A percentile compares a stretch with the other conserved stretches of the same genome.
These are phyloP conservation scores for Blennius ocellaris DNA, from an alignment of 2,113 vertebrate genomes.

Conservation along the genomic window DNA sequence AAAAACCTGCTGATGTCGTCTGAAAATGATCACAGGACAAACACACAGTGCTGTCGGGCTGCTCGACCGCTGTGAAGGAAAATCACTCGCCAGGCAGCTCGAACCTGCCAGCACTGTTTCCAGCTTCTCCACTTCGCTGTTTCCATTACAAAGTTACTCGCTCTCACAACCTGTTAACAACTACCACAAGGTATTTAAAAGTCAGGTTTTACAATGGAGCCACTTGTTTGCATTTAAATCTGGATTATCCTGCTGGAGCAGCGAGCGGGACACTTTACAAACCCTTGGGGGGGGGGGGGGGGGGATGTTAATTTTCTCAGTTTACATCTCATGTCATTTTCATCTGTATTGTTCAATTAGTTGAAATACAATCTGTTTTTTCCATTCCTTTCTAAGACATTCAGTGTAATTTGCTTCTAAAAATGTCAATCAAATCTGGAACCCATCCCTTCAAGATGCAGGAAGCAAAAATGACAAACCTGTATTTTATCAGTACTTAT, in stretches of 20 bases:
- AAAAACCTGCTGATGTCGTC: constrained; percentile 2
- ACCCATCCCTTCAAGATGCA: too few relatives aligned
- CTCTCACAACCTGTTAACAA: background rate
- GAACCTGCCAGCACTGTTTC: background rate
- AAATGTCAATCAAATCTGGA: too few relatives aligned
- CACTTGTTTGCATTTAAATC: constrained; percentile 11
- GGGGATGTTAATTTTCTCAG: too few relatives aligned
- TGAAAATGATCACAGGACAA: constrained; percentile 9
- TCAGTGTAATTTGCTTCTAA: too few relatives aligned
- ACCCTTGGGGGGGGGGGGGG: too few relatives aligned
- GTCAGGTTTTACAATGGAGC: background rate
- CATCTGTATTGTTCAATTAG: too few relatives aligned
- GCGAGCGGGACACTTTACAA: background rate
- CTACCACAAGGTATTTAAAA: background rate
- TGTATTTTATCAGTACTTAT: too few relatives aligned
- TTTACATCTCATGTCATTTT: too few relatives aligned
- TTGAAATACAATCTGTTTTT: too few relatives aligned
- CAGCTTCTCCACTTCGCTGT: background rate
- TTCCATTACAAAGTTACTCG: background rate
- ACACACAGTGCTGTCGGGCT: background rate
- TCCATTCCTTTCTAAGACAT: too few relatives aligned
- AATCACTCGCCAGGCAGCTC: background rate
- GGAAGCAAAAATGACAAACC: too few relatives aligned
- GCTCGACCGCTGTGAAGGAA: constrained; percentile 6
- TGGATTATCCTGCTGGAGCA: background rate